phyloP scores from a whole-genome alignment of 2,888 invertebrate genomes.

The Drosophila parthenogenetica region DNA sequence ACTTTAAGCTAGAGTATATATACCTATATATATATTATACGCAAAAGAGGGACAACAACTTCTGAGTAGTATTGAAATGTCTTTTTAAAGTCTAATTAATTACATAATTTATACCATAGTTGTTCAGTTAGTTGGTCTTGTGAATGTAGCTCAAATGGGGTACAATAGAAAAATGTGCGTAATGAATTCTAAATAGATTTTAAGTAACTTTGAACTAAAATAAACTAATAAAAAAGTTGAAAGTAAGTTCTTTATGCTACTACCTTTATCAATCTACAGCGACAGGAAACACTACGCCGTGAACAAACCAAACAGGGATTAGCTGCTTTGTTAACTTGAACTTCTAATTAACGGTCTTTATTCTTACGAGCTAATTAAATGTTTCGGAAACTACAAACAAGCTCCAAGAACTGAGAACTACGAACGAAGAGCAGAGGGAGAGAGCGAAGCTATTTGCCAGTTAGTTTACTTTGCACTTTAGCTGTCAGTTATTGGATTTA shows the following conservation, averaged over 20 bases:
- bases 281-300: slow-evolving; percentile 7
- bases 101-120: not conserved
- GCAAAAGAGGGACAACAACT: no score
- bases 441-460: slow-evolving; percentile 29
- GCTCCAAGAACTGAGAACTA: slow-evolving; percentile 2
- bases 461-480: slow-evolving; percentile 35
- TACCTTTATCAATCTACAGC: not conserved
- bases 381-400: slow-evolving; percentile 33
- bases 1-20: not conserved
- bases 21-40: not conserved
- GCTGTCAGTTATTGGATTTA: slow-evolving; percentile 30
- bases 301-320: slow-evolving; percentile 26
- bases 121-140: no score
- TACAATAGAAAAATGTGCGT: not conserved
- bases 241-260: not conserved
- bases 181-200: not conserved
- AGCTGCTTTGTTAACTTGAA: slow-evolving; percentile 24
- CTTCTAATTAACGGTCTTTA: slow-evolving; percentile 33
- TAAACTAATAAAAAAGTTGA: not conserved
- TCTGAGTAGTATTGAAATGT: no score
- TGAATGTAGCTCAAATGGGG: no score
- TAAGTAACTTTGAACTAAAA: not conserved
- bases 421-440: slow-evolving; percentile 5
- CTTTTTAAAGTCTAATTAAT: not conserved
- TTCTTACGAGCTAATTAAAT: slow-evolving; percentile 33